A percentile compares a stretch with the other conserved stretches of the same genome.
Evolutionary conservation across 2,888 invertebrate species (phyloP).

Genomic region (Nasonia oneida): DNA sequence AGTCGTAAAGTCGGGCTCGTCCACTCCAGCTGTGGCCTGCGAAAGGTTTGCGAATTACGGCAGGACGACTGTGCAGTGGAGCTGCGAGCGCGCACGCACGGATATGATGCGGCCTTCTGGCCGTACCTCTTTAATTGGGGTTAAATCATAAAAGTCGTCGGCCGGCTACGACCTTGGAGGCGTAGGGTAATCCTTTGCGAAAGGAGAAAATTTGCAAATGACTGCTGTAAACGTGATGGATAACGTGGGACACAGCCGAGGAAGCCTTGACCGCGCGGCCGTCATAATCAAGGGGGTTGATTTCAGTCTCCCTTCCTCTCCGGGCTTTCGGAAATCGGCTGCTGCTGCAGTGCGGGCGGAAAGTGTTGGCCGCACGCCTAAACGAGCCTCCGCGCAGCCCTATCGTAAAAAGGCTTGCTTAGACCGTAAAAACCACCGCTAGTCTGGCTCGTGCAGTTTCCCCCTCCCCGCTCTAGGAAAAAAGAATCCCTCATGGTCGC

Average conservation of each 20-base stretch:
- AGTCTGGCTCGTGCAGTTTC: conserved; percentile 69
- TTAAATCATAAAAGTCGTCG: conserved; percentile 74
- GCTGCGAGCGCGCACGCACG: neutral
- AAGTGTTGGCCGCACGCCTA: conserved; percentile 42
- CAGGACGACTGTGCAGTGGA: conserved; percentile 25
- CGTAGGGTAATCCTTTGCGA: conserved; percentile 71
- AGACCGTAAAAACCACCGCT: conserved; percentile 74
- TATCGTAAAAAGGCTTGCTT: conserved; percentile 68
- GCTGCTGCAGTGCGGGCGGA: conserved; percentile 13
- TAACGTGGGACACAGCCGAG: conserved; percentile 58
- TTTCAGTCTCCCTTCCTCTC: neutral
- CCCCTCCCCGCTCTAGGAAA: conserved; percentile 2
- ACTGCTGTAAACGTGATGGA: conserved; percentile 74
- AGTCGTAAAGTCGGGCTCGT: conserved; percentile 53
- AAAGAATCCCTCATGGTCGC: conserved; percentile 52
- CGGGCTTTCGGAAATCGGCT: neutral
- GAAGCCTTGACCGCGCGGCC: conserved; percentile 59
- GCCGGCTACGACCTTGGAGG: conserved; percentile 64
- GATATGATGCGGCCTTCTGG: neutral
- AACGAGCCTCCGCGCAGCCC: conserved; percentile 41
- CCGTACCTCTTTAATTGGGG: conserved; percentile 77
- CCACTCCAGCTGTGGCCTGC: conserved; percentile 22
- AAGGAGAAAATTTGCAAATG: conserved; percentile 72
- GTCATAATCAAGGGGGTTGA: conserved; percentile 55
- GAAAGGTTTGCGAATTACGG: conserved; percentile 28